These are phyloP conservation scores for Serrognathus titanus DNA, from an alignment of 2,888 invertebrate species.

Conservation along the genomic window DNA sequence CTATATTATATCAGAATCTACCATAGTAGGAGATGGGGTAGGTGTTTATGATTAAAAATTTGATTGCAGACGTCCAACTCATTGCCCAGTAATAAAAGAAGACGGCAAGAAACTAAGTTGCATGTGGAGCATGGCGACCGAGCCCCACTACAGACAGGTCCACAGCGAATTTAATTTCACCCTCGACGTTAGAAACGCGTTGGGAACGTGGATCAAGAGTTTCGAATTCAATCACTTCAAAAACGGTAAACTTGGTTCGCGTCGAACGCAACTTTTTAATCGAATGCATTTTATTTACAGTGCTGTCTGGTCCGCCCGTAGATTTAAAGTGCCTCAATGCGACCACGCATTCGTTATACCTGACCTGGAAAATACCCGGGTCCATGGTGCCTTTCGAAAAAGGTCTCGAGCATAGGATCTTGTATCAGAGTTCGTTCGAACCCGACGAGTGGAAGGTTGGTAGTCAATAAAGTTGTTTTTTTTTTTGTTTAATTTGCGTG, in stretches of 20 bases:
- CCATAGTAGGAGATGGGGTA: too few species aligned
- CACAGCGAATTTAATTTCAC: conserved; percentile 56
- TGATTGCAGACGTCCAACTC: conserved; percentile 10
- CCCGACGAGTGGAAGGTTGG: conserved; percentile 49
- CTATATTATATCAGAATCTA: not conserved
- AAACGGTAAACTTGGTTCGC: conserved; percentile 43
- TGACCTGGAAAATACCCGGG: conserved; percentile 52
- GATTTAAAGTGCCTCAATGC: conserved; percentile 48
- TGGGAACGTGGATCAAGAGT: conserved; percentile 55
- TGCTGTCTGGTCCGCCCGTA: conserved; percentile 51
- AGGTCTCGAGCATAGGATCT: conserved; percentile 52
- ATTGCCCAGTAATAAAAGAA: conserved; percentile 18
- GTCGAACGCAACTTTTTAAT: not conserved
- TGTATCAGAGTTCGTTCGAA: conserved; percentile 53
- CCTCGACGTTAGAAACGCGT: conserved; percentile 59
- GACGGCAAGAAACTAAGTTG: conserved; percentile 42
- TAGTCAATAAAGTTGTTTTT: not conserved
- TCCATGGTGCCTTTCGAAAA: conserved; percentile 52
- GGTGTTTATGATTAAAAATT: too few species aligned
- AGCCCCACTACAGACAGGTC: conserved; percentile 55
- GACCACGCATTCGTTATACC: conserved; percentile 49
- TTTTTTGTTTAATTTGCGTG: not conserved
- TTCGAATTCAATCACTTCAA: conserved; percentile 59
- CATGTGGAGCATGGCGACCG: conserved; percentile 51
- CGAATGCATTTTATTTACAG: conserved; percentile 38